phyloP scores from a whole-genome alignment of 2,113 vertebrate genomes.

The Aegypius monachus region DNA sequence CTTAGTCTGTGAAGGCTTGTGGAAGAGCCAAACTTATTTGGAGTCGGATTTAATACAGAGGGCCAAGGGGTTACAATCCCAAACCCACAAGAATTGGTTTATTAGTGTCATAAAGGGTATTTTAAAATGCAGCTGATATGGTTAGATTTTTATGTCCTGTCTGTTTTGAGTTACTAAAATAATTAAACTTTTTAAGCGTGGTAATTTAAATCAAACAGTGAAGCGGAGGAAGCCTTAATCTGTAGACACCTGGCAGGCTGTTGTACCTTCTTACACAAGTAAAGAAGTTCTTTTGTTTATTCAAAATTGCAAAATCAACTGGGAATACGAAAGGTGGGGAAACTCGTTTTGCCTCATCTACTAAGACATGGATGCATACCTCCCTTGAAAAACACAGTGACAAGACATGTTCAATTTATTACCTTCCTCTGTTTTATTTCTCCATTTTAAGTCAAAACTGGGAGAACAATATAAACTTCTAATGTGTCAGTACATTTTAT shows the following conservation, averaged over 20 bases:
- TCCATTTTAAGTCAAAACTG: neutral
- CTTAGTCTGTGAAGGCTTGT: neutral
- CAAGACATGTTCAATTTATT: neutral
- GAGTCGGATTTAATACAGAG: neutral
- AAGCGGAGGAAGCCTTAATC: neutral
- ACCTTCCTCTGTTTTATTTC: neutral
- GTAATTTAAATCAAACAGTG: neutral
- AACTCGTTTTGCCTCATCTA: slow-evolving; percentile 26
- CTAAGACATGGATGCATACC: neutral
- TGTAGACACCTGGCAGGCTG: slow-evolving; percentile 10
- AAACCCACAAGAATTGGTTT: neutral
- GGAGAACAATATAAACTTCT: neutral
- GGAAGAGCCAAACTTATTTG: neutral
- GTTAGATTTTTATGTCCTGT: neutral
- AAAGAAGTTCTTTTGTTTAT: neutral
- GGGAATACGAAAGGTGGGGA: neutral
- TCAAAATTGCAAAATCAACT: neutral
- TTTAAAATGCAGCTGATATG: neutral
- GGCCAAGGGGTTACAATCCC: neutral
- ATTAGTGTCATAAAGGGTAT: neutral
- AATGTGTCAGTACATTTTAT: neutral
- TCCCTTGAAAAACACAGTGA: neutral
- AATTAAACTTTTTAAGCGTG: neutral
- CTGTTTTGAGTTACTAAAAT: neutral
- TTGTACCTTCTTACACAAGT: neutral